Evolutionary conservation across 2,113 vertebrate genomes (phyloP), one percentile per base, ranked within the genome.

Genomic region (Limanda limanda): DNA sequence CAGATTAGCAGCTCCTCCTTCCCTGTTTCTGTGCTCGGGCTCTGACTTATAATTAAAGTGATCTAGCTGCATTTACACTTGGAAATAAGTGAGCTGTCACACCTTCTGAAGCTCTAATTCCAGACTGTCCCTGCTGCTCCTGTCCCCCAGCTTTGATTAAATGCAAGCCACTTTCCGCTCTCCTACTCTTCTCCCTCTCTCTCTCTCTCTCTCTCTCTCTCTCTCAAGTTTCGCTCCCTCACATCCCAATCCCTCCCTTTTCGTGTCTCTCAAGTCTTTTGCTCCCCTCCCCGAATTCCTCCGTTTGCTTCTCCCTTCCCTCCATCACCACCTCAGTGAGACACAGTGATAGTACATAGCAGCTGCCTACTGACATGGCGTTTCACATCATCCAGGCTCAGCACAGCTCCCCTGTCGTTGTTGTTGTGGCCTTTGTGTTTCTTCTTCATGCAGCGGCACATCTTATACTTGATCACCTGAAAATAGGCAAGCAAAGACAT

Each of bases 331-430:
- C 60, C n/a, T 61, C 37, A 31, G 20, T 63, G 14, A 78, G 84
- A 83, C 83, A 84, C 59, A 72, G 76, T 66, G 35, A 58, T 59
- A 83, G 72, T 75, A 76, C 80, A 78, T 57, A 68, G 73, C 61
- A 54, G 81, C 51, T 14, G 51, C 56, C 21, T 89, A 95, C 98
- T 98, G 85, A 98, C 98, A 42, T 99, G 97, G 93, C 95, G 97
- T 79, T 99, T 98, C 84, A 99, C 97, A 68, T 99, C 97, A 20
- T 99, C 97, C 95, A 99, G 95, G 93, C 96, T 99, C 90, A 99
- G 95, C 7, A 96, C 95, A 8, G 97, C 96, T 62, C 97, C 98
- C 71, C 97, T 96, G 93, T 99, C 97, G 0, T 95, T 96, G 92
- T 96, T 99, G 95, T 93, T 98, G 80, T 95, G 97, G 81, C 96